Base-by-base conservation (phyloP, 2,888 invertebrate genomes). In the Malthinus flaveolus region DNA sequence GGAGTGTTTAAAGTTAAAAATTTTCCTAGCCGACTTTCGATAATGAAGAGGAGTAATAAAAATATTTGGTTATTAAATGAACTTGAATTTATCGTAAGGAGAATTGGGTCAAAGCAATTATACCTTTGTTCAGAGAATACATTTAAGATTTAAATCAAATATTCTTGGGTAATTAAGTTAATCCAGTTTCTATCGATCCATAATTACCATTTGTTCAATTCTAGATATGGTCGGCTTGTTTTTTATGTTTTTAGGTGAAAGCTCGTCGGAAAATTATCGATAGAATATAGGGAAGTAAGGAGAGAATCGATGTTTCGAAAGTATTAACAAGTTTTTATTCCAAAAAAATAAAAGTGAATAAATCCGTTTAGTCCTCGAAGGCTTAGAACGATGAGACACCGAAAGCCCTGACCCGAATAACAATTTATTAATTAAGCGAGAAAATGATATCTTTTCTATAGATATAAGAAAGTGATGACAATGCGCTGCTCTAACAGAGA, bases 371-470 rank as follows among this genome's bases (percentile, higher is more conserved):
- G 54, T 54, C 47, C 54, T 54, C 39, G 54, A 55, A 57, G 42
- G 55, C 49, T 47, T 51, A 39, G 50, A 37, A 48, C 49, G 49
- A 55, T 34, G 48, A 53, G 47, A 59, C 55, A 54, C 31, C 39
- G 15, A 47, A 49, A 56, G 60, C 49, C 60, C 61, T 68, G 68
- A 65, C 62, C 54, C 59, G 68, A 68, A 68, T 68, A 66, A 60
- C 66, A 67, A 68, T 66, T 67, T 68, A 68, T 68, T 68, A 68
- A 67, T 68, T 68, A 66, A 68, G 64, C 56, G 59, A 35, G 56
- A 66, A 64, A 66, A 66, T 63, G 63, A 65, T 65, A 66, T 63
- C 62, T 64, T 59, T 65, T 62, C 62, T 64, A 62, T 60, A 62
- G 65, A 57, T 65, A 64, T 62, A 65, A 66, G 67, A 66, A 66